Conservation (phyloP, 2,888 invertebrate genomes). For the Cistogaster globosa region DNA sequence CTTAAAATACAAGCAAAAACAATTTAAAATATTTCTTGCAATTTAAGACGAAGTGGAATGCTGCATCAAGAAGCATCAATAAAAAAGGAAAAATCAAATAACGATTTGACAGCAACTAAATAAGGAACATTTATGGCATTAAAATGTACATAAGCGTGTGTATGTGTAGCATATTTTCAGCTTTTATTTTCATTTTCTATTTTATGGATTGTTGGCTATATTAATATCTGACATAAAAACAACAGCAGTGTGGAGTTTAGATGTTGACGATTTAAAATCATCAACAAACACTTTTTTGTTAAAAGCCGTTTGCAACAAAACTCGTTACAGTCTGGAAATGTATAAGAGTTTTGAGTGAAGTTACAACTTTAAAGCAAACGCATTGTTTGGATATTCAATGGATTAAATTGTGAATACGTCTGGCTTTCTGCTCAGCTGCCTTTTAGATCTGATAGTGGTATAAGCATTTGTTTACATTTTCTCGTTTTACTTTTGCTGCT, state of each 20-base stretch:
- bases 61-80: slow-evolving; percentile 36
- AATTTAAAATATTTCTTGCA: slow-evolving; percentile 43
- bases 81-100: slow-evolving; percentile 23
- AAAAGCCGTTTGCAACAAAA: slow-evolving; percentile 19
- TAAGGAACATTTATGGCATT: slow-evolving; percentile 2
- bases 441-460: slow-evolving; percentile 38
- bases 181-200: slow-evolving; percentile 32
- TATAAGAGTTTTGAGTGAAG: neutral
- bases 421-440: slow-evolving; percentile 13
- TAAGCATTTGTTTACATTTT: slow-evolving; percentile 51
- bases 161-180: neutral
- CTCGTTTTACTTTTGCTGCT: neutral
- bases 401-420: slow-evolving; percentile 7
- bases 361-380: neutral
- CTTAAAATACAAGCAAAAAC: neutral
- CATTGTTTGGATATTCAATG: slow-evolving; percentile 25
- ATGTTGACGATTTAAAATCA: slow-evolving; percentile 20
- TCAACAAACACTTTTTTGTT: slow-evolving; percentile 48
- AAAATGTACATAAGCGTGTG: too few relatives aligned
- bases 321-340: neutral
- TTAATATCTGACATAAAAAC: neutral
- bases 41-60: slow-evolving; percentile 48
- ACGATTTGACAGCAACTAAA: slow-evolving; percentile 61
- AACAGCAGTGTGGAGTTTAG: slow-evolving; percentile 6
- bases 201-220: slow-evolving; percentile 6